Evolutionary conservation across 2,797 vertebrate genomes (phyloP), one percentile per base, ranked within the genome.

Genomic region (Anguilla pacifica): DNA sequence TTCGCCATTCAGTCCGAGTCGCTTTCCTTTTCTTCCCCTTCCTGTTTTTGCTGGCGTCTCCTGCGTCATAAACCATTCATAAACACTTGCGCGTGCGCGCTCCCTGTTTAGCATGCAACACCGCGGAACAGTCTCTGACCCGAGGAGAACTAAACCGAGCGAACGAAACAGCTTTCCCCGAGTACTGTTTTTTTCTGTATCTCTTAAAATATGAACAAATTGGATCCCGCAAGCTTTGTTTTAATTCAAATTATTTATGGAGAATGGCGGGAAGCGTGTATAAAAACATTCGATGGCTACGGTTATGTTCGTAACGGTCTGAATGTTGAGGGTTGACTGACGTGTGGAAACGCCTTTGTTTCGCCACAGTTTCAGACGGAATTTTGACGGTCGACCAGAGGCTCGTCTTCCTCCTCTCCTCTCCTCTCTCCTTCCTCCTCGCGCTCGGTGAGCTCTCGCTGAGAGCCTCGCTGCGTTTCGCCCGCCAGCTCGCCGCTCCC

Each of bases 281-380:
- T 25, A 1, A 46, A 81, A 49, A 81, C 3, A 49, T 81, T 49
- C 43, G 5, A 49, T 81, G 83, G 88, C 77, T 35, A 81, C 87
- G 86, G 84, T 87, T 90, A 85, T 86, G 88, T 89, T 87, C 72
- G 86, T 88, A 85, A 86, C 79, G 61, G 90, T 86, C 35, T 91
- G 86, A 91, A 82, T 74, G 46, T 85, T 88, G 88, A 85, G 85
- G 83, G 39, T 49, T 81, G 77, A 19, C 77, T 31, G 5, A 25
- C 9, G 9, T 49, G 22, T 25, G 31, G 22, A 0, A 19, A 43
- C 6, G n/a, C n/a, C 7, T 19, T 35, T 2, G 31, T 74, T 74
- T 31, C 70, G 70, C n/a, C 11, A 15, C n/a, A 35, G 0, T 28
- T n/a, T n/a, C 67, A 28, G 67, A 70, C 17, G 35, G 39, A 46